Base-by-base conservation (phyloP, 2,113 vertebrate species). In the Pelecanoides urinatrix region DNA sequence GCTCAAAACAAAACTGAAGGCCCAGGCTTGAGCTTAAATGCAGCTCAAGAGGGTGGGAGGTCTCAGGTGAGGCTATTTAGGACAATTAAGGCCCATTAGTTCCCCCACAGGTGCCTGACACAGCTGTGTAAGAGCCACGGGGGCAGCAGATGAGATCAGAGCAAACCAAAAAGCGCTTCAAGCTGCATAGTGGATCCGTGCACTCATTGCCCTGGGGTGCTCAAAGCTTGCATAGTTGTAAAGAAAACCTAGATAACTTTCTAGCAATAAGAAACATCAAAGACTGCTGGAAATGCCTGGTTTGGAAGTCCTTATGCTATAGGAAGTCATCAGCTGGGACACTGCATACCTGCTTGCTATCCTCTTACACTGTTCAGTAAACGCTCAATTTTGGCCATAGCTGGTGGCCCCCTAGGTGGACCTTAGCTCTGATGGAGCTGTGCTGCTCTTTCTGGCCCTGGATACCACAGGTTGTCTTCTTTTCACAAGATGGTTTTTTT, bases 171-270 rank as follows among this genome's bases (percentile, higher is more conserved):
- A 53, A 53, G 13, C 0, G 1, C 18, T 85, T n/a, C 29, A 47
- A 44, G 50, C 30, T 49, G 34, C 18, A 3, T 1, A 42, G 62
- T 7, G 20, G 27, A 21, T 67, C 38, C 25, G 52, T 32, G 29
- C 10, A 4, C 23, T 38, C 13, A 2, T 13, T 2, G 7, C 13
- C 29, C 38, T 1, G 0, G 9, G 40, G 14, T 56, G 19, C 27
- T 73, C 30, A 20, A 53, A 61, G 53, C 3, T 9, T 10, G 21
- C 8, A 11, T 3, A 3, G 0, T 5, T 36, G 6, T 38, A 45
- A 50, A 3, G 30, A 25, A 12, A n/a, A 34, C 26, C 25, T 34
- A 13, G 34, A 0, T 38, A 52, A 50, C 20, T 14, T 80, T 18
- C 65, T 10, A 25, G 27, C 26, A 68, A 14, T 7, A 65, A 19